Conservation (phyloP, 1,140 invertebrate species). For the Pseudomyrmex gracilis region DNA sequence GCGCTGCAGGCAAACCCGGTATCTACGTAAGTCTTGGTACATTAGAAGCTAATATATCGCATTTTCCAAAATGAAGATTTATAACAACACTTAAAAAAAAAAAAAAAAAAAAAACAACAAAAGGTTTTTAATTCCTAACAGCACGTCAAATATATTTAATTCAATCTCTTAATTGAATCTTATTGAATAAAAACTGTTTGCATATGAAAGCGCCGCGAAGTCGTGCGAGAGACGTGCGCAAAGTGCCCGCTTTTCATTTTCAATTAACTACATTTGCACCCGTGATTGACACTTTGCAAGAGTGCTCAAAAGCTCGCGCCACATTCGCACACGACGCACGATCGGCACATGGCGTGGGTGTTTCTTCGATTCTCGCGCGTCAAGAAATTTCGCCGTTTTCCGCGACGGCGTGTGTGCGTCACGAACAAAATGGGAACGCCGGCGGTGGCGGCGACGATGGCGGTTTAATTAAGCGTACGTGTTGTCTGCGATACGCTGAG, state of each 20-base stretch:
- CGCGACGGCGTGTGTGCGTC: constrained; percentile 15
- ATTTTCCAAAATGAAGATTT: not conserved
- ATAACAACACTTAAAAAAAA: not conserved
- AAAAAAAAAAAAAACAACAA: not conserved
- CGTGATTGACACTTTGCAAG: constrained; percentile 46
- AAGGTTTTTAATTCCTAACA: constrained; percentile 3
- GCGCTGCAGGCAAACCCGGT: constrained; percentile 3
- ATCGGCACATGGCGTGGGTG: constrained; percentile 18
- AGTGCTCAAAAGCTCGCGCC: constrained; percentile 27
- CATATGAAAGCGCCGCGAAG: not conserved
- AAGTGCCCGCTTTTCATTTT: constrained; percentile 52
- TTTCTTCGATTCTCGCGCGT: constrained; percentile 52
- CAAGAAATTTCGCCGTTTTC: constrained; percentile 53
- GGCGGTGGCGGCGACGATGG: constrained; percentile 35
- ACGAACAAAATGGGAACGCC: constrained; percentile 34
- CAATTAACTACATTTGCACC: constrained; percentile 37
- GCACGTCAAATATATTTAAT: constrained; percentile 8
- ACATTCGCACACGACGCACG: constrained; percentile 51
- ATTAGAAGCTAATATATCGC: constrained; percentile 30
- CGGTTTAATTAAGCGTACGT: constrained; percentile 73
- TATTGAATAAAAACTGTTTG: constrained; percentile 3
- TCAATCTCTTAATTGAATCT: constrained; percentile 20
- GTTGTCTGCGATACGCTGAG: constrained; percentile 44
- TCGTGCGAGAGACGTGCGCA: not conserved
- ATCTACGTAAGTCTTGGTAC: not conserved